Evolutionary conservation across 2,797 vertebrate genomes (phyloP).

Genomic region (Myripristis murdjan): DNA sequence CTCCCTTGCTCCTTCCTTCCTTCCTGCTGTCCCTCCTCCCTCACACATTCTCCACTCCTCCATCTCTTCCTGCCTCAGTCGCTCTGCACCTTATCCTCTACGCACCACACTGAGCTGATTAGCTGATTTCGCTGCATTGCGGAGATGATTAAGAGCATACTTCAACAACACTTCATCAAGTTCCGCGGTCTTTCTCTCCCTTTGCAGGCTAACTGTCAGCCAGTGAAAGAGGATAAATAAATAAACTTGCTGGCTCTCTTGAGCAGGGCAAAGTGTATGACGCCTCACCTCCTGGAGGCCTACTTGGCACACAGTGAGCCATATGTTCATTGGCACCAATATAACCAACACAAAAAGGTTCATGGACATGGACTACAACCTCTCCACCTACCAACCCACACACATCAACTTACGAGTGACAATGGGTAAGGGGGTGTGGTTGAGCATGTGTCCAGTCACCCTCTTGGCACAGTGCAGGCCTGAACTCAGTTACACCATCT

Average conservation of each 20-base stretch:
- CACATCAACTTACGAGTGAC: not conserved
- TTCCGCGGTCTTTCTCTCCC: not conserved
- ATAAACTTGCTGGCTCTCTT: no score
- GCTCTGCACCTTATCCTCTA: not conserved
- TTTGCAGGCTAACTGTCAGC: constrained; percentile 13
- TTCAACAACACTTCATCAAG: constrained; percentile 35
- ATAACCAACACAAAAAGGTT: not conserved
- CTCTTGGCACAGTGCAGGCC: constrained; percentile 18
- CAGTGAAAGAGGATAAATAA: not conserved
- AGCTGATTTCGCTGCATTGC: constrained; percentile 12
- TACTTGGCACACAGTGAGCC: no score
- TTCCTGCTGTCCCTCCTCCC: not conserved
- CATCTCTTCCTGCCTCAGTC: not conserved
- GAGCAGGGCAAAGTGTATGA: no score
- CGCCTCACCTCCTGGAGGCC: no score
- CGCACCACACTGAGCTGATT: constrained; percentile 27
- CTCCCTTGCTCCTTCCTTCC: not conserved
- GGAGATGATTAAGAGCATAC: constrained; percentile 33
- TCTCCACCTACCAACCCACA: not conserved
- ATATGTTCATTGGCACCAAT: no score
- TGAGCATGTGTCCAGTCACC: constrained; percentile 20
- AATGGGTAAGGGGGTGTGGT: constrained; percentile 4
- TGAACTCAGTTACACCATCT: constrained; percentile 41
- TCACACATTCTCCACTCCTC: constrained; percentile 1
- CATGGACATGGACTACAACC: not conserved